A percentile compares a stretch with the other conserved stretches of the same genome.
phyloP scores from a whole-genome alignment of 2,888 invertebrate genomes.

The Latrodectus elegans region DNA sequence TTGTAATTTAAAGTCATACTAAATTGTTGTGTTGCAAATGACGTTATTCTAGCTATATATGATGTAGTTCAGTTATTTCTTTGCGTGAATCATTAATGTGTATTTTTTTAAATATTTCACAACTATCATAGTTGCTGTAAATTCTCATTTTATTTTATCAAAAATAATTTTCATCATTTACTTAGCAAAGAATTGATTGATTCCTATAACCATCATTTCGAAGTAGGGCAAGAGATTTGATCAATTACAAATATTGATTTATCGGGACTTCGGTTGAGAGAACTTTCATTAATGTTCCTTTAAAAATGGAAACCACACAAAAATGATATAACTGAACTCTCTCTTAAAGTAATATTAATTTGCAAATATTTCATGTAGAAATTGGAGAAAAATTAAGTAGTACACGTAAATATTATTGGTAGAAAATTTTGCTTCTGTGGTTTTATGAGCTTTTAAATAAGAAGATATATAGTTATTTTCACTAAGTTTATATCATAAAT shows the following conservation, averaged over 20 bases:
- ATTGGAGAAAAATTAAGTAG: constrained; percentile 1
- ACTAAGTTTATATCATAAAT: too few species aligned
- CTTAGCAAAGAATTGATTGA: neutral
- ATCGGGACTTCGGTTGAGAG: neutral
- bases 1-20: too few species aligned
- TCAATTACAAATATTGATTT: constrained; percentile 49
- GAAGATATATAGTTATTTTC: too few species aligned
- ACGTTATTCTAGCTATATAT: neutral
- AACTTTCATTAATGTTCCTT: neutral
- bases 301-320: neutral
- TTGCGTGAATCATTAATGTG: neutral
- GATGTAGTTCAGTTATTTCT: neutral
- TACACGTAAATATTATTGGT: constrained; percentile 32
- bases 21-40: neutral
- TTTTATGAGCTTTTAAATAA: neutral
- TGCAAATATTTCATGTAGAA: neutral
- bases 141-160: neutral
- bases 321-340: neutral
- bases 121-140: neutral
- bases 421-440: neutral
- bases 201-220: constrained; percentile 21
- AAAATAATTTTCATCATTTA: neutral
- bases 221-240: constrained; percentile 36
- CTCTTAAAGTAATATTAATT: neutral
- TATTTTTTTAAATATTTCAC: neutral